Evolutionary conservation across 2,113 vertebrate genomes (phyloP).

Genomic region (Odocoileus virginianus): DNA sequence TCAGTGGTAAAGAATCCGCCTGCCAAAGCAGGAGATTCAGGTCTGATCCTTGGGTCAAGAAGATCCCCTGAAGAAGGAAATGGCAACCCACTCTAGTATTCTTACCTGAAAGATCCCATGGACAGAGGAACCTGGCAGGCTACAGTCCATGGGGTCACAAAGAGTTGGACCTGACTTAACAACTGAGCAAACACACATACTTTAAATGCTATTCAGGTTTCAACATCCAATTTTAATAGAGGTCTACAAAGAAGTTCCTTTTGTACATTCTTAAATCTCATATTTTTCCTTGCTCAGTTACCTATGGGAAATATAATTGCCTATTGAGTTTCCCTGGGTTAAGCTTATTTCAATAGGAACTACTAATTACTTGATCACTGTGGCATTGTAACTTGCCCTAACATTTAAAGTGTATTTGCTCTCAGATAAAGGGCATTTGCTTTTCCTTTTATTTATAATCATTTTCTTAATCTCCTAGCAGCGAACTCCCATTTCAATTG

Average conservation of each 20-base stretch:
- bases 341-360: constrained; percentile 10
- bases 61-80: neutral
- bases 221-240: neutral
- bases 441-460: constrained; percentile 36
- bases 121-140: neutral
- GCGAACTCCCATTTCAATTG: neutral
- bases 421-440: constrained; percentile 24
- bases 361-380: neutral
- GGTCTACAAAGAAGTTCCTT: neutral
- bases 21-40: neutral
- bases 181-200: neutral
- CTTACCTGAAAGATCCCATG: neutral
- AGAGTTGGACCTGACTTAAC: neutral
- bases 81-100: neutral
- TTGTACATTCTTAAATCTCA: neutral
- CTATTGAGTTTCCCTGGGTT: neutral
- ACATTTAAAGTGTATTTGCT: constrained; percentile 47
- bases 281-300: neutral
- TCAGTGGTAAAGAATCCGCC: neutral
- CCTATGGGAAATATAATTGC: neutral
- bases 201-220: neutral
- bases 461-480: constrained; percentile 29
- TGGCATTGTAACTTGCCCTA: constrained; percentile 21
- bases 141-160: neutral
- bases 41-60: neutral